phyloP scores from a whole-genome alignment of 2,797 vertebrate genomes.

The Enteromius anoplus region DNA sequence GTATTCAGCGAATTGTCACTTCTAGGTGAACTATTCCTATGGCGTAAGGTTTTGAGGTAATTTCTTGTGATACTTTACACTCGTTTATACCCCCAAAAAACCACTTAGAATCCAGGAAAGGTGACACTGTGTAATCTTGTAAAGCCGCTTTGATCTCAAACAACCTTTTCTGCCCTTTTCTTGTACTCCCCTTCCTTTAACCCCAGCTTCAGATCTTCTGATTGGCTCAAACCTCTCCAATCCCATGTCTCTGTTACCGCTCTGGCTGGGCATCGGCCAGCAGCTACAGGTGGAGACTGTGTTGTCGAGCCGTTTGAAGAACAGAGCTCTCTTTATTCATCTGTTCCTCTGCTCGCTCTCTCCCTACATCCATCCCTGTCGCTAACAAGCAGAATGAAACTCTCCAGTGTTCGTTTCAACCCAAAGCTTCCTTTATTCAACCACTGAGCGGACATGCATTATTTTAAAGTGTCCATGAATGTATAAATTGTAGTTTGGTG shows the following conservation, averaged over 20 bases:
- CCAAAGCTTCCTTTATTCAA: conserved; percentile 9
- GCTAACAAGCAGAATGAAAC: conserved; percentile 51
- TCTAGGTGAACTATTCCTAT: not conserved
- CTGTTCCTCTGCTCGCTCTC: conserved; percentile 26
- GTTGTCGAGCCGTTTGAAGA: conserved; percentile 73
- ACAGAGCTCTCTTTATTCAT: conserved; percentile 73
- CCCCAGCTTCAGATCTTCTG: conserved; percentile 67
- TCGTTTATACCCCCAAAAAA: not conserved
- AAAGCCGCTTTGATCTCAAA: conserved; percentile 11
- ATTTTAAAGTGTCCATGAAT: not conserved
- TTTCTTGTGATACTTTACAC: not conserved
- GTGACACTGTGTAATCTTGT: conserved; percentile 37
- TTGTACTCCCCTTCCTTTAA: conserved; percentile 65
- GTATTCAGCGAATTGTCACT: not conserved
- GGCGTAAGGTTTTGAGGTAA: not conserved
- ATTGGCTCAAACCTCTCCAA: conserved; percentile 72
- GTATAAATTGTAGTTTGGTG: not conserved
- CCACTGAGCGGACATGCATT: not conserved
- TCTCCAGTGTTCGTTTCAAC: conserved; percentile 46
- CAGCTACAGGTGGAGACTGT: conserved; percentile 79
- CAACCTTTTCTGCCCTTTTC: conserved; percentile 39
- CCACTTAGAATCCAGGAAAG: conserved; percentile 17
- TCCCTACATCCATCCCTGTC: conserved; percentile 37
- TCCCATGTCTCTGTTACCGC: conserved; percentile 73
- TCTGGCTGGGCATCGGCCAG: conserved; percentile 76